Percentiles rank a stretch among this genome's conserved stretches.
These are phyloP conservation scores for Odontophorus gujanensis DNA, from an alignment of 2,113 vertebrate species.

Conservation along the genomic window DNA sequence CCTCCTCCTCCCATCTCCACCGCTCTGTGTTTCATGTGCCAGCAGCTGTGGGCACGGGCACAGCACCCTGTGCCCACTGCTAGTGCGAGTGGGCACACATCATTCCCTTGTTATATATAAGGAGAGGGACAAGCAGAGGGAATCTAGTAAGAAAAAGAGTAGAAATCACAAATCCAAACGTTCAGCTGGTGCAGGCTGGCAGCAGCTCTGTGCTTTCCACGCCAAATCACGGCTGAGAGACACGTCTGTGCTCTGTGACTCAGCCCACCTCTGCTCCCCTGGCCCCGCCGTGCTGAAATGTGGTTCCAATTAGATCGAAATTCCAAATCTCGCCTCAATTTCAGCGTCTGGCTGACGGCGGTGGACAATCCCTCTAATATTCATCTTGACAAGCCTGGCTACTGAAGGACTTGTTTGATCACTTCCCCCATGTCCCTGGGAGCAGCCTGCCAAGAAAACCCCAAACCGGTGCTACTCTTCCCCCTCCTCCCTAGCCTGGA, in stretches of 20 bases:
- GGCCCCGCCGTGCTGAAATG: neutral
- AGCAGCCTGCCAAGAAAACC: conserved; percentile 51
- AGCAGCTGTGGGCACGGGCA: neutral
- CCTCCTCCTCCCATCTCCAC: neutral
- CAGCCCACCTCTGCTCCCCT: conserved; percentile 53
- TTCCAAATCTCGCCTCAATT: conserved; percentile 54
- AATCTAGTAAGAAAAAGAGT: neutral
- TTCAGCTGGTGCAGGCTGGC: conserved; percentile 49
- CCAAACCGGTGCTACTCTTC: neutral
- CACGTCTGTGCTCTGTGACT: conserved; percentile 51
- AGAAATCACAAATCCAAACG: conserved; percentile 5
- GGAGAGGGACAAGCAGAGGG: neutral
- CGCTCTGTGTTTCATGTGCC: neutral
- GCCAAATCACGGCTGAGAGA: conserved; percentile 1
- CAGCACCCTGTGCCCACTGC: neutral
- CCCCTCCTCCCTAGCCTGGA: neutral
- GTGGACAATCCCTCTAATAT: conserved; percentile 62
- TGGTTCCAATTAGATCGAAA: conserved; percentile 64
- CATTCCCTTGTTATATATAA: neutral
- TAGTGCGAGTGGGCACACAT: neutral
- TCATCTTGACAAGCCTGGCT: conserved; percentile 61
- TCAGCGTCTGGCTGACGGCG: conserved; percentile 59
- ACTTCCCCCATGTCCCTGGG: neutral
- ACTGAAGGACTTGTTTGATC: conserved; percentile 68
- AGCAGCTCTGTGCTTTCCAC: neutral